A percentile compares a stretch with the other conserved stretches of the same genome.
These are phyloP conservation scores for Ceyx margarethae DNA, from an alignment of 2,113 vertebrate genomes.

Conservation along the genomic window DNA sequence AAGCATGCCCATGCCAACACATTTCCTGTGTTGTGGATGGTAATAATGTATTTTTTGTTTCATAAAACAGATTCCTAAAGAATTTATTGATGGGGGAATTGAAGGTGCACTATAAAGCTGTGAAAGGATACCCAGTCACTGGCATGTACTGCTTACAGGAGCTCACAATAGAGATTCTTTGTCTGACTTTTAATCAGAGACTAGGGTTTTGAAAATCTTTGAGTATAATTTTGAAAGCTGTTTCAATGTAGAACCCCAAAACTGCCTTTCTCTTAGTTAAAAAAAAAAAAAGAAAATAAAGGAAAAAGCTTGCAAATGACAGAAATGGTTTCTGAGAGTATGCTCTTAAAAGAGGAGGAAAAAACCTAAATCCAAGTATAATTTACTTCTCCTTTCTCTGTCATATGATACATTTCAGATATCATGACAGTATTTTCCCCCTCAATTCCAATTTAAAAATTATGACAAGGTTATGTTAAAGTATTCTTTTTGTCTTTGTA, in stretches of 20 bases:
- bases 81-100: neutral
- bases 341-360: neutral
- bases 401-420: neutral
- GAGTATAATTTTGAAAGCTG: neutral
- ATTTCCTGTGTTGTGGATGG: neutral
- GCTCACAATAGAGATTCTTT: neutral
- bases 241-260: neutral
- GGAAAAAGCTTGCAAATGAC: neutral
- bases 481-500: neutral
- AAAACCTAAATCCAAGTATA: neutral
- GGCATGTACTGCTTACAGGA: neutral
- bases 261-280: neutral
- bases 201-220: neutral
- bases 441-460: neutral
- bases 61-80: neutral
- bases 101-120: neutral
- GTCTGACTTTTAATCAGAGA: neutral
- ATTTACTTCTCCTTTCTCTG: conserved; percentile 17
- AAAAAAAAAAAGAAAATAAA: neutral
- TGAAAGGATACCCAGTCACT: neutral
- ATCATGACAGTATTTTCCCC: neutral
- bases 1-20: neutral
- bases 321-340: neutral
- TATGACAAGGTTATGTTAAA: neutral
- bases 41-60: neutral